Evolutionary conservation across 2,113 vertebrate species (phyloP), one percentile per base, ranked within the genome.

Genomic region (Promerops cafer): DNA sequence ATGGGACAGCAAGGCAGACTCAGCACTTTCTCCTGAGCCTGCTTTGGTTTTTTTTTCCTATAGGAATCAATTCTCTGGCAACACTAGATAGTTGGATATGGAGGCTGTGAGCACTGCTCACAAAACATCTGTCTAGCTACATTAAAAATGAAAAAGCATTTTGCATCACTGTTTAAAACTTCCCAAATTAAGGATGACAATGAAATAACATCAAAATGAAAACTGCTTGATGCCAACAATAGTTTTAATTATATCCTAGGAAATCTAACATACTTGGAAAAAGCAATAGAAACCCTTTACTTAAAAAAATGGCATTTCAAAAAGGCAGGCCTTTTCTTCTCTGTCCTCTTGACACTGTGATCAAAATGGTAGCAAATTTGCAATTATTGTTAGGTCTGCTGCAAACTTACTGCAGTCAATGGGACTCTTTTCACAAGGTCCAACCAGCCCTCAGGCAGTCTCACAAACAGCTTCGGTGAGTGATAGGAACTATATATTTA

Each of bases 11-110:
- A 91, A 90, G 65, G 90, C 82, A 93, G 65, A 90, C 94, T 98
- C 97, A 98, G 97, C 97, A 97, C 57, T 98, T 97, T 96, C 94
- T 93, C 65, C 77, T 90, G 20, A 78, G 83, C 50, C 83, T 81
- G 33, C 85, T 89, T 76, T 76, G 40, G n/a, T 13, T 31, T 79
- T 59, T 59, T 90, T 70, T 83, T 17, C 50, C 54, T 76, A 53
- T 40, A 90, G 89, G 54, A 82, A 93, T 88, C 89, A 85, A 66
- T 88, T 94, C 70, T 79, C 90, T 94, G 75, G 76, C 79, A 94
- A 54, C 35, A 57, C 28, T 40, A 84, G 39, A 40, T 30, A 68
- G 57, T 50, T 64, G 10, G 6, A 92, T 61, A 78, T 12, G 21
- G 61, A 83, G 22, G 18, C 33, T 88, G 13, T 27, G 14, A 94